Evolutionary conservation across 2,113 vertebrate genomes (phyloP).

Genomic region (Corythoichthys intestinalis): DNA sequence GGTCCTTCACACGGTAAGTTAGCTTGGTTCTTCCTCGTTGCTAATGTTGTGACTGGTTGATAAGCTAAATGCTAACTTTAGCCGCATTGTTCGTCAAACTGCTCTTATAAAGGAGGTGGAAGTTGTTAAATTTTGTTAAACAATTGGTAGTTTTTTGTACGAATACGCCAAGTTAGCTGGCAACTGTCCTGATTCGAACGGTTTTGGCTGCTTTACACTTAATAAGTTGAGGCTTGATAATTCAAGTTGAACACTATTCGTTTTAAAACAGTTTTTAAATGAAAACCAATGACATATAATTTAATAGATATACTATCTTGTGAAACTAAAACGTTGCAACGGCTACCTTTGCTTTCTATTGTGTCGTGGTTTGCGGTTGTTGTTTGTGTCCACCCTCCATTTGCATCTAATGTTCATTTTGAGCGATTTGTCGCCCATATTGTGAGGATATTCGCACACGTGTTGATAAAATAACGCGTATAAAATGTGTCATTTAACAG

Average conservation of each 20-base stretch:
- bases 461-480: background rate
- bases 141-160: background rate
- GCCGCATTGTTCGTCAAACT: conserved; percentile 50
- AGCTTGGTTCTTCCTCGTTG: conserved; percentile 20
- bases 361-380: background rate
- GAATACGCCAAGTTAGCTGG: fast-evolving
- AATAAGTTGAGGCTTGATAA: background rate
- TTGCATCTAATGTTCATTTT: background rate
- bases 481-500: background rate
- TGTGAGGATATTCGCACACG: background rate
- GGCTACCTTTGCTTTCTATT: background rate
- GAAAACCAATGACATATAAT: background rate
- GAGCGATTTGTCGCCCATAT: background rate
- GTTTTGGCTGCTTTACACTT: conserved; percentile 22
- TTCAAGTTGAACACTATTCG: background rate
- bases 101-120: background rate
- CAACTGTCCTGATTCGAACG: background rate
- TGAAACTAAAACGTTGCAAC: background rate
- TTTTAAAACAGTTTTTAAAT: background rate
- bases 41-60: conserved; percentile 8
- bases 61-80: conserved; percentile 31
- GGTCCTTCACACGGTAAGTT: conserved; percentile 71
- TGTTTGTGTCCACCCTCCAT: background rate
- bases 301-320: background rate
- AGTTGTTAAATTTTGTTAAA: background rate